Evolutionary conservation across 2,113 vertebrate species (phyloP), one percentile per base, ranked within the genome.

Genomic region (Todiramphus chloris): DNA sequence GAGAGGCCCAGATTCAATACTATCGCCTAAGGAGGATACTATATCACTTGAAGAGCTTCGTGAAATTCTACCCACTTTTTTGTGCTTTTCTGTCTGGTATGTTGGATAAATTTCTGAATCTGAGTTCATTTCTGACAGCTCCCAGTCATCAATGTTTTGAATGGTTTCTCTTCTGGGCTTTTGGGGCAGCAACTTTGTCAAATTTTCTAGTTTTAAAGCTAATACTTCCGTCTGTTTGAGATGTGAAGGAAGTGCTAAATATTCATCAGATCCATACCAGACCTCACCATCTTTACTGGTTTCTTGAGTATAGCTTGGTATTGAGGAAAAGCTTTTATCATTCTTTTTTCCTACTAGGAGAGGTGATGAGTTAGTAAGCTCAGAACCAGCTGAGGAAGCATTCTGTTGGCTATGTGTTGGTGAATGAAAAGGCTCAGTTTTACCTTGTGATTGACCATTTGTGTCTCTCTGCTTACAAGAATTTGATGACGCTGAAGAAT

Each of bases 221-320:
- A 99, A 96, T 70, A 99, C 98, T 98, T 99, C 99, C 5, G 99
- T 99, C 97, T 99, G 98, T 43, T 96, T 99, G 48, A 99, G 98
- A 89, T 99, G 99, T 53, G 99, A 98, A 8, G 99, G 99, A 56
- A 99, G 98, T 3, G 99, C 99, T 93, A 99, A 97, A 96, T 99
- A 99, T 95, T 99, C 99, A 55, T 99, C 99, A 3, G 99, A 99
- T 20, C 99, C 99, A 48, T 98, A 99, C 99, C 99, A 99, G 75
- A 97, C 80, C 43, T 98, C 98, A 31, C 70, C 91, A 20, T 95
- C 94, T 86, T 98, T 97, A 62, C 77, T 93, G 3, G 2, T 94
- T 72, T 94, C 97, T 51, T 96, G 64, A 68, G 87, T 41, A 5
- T 77, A 90, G 50, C 68, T 77, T 58, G 96, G 78, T 66, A 97